phyloP scores from a whole-genome alignment of 2,113 vertebrate genomes.

The Pithys albifrons region DNA sequence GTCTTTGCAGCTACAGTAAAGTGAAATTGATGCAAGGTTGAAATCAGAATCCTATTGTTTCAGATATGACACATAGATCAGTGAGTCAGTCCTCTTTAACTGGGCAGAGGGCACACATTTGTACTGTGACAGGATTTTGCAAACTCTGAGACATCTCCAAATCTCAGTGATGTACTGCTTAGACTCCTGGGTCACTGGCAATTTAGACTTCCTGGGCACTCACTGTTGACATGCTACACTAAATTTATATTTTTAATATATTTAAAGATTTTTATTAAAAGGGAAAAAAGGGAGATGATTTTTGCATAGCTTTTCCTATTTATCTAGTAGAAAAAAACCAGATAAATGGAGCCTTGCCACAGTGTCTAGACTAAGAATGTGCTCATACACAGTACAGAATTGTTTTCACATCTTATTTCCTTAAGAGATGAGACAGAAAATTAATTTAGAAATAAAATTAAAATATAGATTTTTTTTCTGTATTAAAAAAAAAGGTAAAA shows the following conservation, averaged over 20 bases:
- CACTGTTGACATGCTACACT: background rate
- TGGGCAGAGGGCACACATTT: background rate
- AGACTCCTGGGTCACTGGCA: background rate
- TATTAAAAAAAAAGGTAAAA: background rate
- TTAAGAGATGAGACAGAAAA: slow-evolving; percentile 60
- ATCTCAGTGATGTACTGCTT: background rate
- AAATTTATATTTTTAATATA: background rate
- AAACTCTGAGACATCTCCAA: slow-evolving; percentile 9
- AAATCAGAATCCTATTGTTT: background rate
- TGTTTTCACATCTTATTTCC: slow-evolving; percentile 65
- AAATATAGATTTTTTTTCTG: background rate
- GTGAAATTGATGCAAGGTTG: background rate
- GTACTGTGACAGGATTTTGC: background rate
- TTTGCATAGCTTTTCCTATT: background rate
- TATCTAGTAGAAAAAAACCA: background rate
- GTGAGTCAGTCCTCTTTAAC: background rate
- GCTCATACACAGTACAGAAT: background rate
- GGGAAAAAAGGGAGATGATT: background rate
- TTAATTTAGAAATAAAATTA: slow-evolving; percentile 59
- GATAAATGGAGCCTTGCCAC: background rate
- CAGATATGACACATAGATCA: background rate
- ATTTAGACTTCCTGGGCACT: background rate
- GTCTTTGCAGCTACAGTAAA: background rate
- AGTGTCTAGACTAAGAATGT: background rate
- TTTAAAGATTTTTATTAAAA: background rate